phyloP scores from a whole-genome alignment of 2,797 vertebrate genomes.

The Danio kyathit region DNA sequence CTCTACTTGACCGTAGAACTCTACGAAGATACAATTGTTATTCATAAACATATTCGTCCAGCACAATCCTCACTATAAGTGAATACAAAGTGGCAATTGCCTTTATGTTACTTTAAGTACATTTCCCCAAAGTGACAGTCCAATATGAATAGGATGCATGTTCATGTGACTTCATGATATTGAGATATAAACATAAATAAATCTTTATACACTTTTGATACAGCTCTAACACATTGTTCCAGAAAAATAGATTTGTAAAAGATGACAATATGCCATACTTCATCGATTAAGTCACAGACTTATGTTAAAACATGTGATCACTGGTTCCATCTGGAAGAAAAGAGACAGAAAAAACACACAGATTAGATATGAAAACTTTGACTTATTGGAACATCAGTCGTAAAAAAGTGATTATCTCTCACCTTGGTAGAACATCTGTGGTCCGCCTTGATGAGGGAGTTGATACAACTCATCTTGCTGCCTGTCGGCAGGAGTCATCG shows the following conservation, averaged over 20 bases:
- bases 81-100: conserved; percentile 64
- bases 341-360: conserved; percentile 47
- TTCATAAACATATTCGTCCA: conserved; percentile 43
- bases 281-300: conserved; percentile 88
- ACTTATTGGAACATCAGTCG: background rate
- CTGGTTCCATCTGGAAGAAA: conserved; percentile 81
- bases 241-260: conserved; percentile 55
- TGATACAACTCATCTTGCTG: conserved; percentile 88
- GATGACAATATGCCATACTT: conserved; percentile 90
- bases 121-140: conserved; percentile 52
- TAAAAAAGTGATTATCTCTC: conserved; percentile 24
- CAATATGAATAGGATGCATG: conserved; percentile 54
- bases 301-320: conserved; percentile 87
- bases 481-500: conserved; percentile 80
- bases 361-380: background rate
- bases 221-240: conserved; percentile 42
- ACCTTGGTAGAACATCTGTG: conserved; percentile 84
- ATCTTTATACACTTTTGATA: conserved; percentile 39
- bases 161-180: conserved; percentile 54
- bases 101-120: conserved; percentile 55
- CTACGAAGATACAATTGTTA: conserved; percentile 62
- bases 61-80: conserved; percentile 67
- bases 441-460: conserved; percentile 80
- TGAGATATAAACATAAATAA: conserved; percentile 53
- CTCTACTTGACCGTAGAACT: conserved; percentile 71